These are phyloP conservation scores for Lepetodrilus schrolli DNA, from an alignment of 2,888 invertebrate genomes.

Conservation along the genomic window DNA sequence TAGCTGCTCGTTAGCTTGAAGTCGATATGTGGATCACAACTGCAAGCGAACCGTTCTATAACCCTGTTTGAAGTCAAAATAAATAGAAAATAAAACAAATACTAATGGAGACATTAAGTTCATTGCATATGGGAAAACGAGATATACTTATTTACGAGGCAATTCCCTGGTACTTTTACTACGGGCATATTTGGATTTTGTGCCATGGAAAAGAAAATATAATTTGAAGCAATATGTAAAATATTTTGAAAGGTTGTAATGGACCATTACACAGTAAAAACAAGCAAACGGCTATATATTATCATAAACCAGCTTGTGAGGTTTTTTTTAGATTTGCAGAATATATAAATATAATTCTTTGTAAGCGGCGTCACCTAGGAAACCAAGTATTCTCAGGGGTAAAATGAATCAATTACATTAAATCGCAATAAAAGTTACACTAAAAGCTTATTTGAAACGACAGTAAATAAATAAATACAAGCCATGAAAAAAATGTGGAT, in stretches of 20 bases:
- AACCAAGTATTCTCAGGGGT: no score
- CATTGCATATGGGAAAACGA: background rate
- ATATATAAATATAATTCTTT: no score
- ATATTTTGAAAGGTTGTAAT: background rate
- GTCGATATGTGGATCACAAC: no score
- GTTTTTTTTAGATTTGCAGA: no score
- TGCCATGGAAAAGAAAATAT: slow-evolving; percentile 9
- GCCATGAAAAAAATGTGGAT: no score
- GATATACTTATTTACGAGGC: background rate
- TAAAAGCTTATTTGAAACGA: no score
- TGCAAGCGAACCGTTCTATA: background rate
- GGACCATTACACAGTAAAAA: background rate
- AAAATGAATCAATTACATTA: no score
- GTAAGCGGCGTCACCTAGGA: no score
- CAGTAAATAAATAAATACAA: no score
- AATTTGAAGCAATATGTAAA: slow-evolving; percentile 11
- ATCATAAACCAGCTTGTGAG: no score
- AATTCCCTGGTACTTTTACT: background rate
- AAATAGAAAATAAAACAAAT: slow-evolving; percentile 6
- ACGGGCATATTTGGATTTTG: background rate
- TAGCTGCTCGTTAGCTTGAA: no score
- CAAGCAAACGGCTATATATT: background rate
- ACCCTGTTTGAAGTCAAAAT: background rate
- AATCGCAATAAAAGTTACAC: no score
- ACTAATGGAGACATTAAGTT: background rate